phyloP scores from a whole-genome alignment of 2,888 invertebrate genomes.

The Diabrotica balteata region DNA sequence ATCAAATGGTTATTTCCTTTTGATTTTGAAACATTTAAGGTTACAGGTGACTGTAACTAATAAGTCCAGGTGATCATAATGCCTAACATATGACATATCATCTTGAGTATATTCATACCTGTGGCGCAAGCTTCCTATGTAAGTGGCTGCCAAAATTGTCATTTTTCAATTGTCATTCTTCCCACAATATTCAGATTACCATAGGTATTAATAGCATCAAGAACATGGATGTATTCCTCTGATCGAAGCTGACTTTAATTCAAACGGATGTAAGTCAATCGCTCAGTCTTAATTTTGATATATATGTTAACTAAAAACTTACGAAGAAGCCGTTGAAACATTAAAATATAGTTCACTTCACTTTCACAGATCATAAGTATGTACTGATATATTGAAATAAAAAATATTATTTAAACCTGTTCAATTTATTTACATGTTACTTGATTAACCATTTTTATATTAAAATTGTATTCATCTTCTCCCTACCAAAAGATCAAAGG shows the following conservation, averaged over 20 bases:
- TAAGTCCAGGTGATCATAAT: not conserved
- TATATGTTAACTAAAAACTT: constrained; percentile 57
- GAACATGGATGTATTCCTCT: constrained; percentile 53
- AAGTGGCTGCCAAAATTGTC: constrained; percentile 12
- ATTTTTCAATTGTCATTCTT: constrained; percentile 9
- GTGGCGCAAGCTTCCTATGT: constrained; percentile 1
- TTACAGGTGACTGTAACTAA: no score
- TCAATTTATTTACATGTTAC: constrained; percentile 1
- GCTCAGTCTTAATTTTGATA: constrained; percentile 54
- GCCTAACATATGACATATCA: constrained; percentile 2
- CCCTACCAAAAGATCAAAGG: constrained; percentile 11
- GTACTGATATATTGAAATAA: constrained; percentile 19
- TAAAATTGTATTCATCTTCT: constrained; percentile 7
- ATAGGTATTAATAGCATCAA: constrained; percentile 45
- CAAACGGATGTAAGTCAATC: constrained; percentile 47
- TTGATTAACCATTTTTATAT: constrained; percentile 4
- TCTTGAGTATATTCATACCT: not conserved
- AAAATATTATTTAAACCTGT: no score
- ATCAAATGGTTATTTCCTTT: no score
- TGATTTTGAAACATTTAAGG: no score
- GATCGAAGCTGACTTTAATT: constrained; percentile 50
- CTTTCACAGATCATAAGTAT: constrained; percentile 47
- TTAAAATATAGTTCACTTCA: constrained; percentile 45
- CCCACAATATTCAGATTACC: not conserved
- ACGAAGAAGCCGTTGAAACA: constrained; percentile 37